Base-by-base conservation (phyloP, 2,797 vertebrate genomes). In the Salarias fasciatus region DNA sequence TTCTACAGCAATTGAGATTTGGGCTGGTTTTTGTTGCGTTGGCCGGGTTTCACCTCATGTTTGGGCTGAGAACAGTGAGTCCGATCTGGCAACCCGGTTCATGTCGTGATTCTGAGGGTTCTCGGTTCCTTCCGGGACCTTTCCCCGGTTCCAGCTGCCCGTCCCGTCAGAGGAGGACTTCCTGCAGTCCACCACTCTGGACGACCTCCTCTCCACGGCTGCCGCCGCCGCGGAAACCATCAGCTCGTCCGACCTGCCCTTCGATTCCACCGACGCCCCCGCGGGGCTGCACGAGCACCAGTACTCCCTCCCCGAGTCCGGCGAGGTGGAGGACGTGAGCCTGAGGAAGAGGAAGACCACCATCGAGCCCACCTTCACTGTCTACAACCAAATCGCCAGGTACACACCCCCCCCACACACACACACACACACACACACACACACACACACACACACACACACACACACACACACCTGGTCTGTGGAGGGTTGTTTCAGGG, bases 341-440 rank as follows among this genome's bases (percentile, higher is more conserved):
- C 11, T 30, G 30, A 49, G 30, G 33, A 73, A 6, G 28, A 74
- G 52, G 58, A 74, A 61, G 35, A 47, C 30, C 0, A 0, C 42
- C 31, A 42, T 60, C 0, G 75, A 86, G 69, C 57, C 69, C 0
- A 61, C 44, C 41, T 88, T 89, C 24, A 1, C 11, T 0, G 48
- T 52, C 0, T 89, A 87, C 62, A 75, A 83, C 70, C 77, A 81
- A 28, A 76, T 89, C 3, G 68, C 75, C 61, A 82, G 75, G 83
- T 87, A 13, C 30, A 31, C 8, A 8, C 8, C 4, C n/a, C n/a
- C n/a, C n/a, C n/a, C n/a, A n/a, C n/a, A n/a, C n/a, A n/a, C n/a
- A n/a, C n/a, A n/a, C n/a, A n/a, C n/a, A n/a, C n/a, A n/a, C n/a
- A n/a, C n/a, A n/a, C n/a, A n/a, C n/a, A n/a, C n/a, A n/a, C n/a